A percentile compares a stretch with the other conserved stretches of the same genome.
Evolutionary conservation across 2,113 vertebrate genomes (phyloP).

Genomic region (Suncus etruscus): DNA sequence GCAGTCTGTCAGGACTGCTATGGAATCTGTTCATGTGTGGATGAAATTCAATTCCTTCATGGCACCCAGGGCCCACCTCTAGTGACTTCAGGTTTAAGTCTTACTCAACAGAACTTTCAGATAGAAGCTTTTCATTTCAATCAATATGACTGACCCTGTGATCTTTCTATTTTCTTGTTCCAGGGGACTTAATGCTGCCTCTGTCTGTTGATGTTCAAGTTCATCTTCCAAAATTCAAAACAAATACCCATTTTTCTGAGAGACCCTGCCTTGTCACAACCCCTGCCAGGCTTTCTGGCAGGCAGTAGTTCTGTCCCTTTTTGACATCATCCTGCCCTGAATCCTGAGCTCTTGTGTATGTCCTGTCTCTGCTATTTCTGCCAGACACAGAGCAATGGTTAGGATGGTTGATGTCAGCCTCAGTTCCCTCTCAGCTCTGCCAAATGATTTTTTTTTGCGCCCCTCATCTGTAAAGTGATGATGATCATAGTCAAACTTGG

Average conservation of each 20-base stretch:
- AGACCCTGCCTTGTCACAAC: background rate
- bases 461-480: background rate
- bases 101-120: too few species aligned
- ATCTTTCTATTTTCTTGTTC: background rate
- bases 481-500: background rate
- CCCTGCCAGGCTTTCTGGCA: background rate
- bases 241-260: slow-evolving; percentile 14
- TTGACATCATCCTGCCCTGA: background rate
- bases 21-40: background rate
- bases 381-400: background rate
- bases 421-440: background rate
- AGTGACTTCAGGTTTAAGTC: too few species aligned
- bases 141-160: background rate
- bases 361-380: background rate
- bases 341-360: background rate
- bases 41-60: fast-evolving
- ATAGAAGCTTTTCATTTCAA: background rate
- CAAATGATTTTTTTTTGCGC: background rate
- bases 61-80: too few species aligned
- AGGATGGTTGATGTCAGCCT: background rate
- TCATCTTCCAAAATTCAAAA: background rate
- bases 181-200: background rate
- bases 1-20: background rate
- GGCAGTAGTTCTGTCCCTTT: background rate
- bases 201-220: background rate